Conservation (phyloP, 2,113 vertebrate species). For the Lathamus discolor region DNA sequence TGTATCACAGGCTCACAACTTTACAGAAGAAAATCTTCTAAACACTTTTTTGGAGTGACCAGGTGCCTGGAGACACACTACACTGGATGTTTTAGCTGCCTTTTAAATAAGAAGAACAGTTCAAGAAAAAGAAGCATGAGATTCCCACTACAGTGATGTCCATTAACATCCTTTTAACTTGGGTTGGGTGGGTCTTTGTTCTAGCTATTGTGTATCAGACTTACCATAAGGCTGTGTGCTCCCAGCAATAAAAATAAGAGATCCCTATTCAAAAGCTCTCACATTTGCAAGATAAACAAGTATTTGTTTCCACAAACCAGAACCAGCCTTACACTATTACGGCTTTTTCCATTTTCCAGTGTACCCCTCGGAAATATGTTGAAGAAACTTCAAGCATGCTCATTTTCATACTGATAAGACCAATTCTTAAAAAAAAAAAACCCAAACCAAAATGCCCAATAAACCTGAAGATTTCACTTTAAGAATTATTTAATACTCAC, state of each 20-base stretch:
- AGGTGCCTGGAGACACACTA: neutral
- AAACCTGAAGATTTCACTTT: neutral
- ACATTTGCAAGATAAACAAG: neutral
- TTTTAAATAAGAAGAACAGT: neutral
- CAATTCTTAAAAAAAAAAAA: neutral
- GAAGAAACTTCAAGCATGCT: neutral
- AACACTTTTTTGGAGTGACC: neutral
- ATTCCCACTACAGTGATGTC: neutral
- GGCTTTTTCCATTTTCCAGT: neutral
- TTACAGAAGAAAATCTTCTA: neutral
- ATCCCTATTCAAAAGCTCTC: neutral
- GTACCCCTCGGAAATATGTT: neutral
- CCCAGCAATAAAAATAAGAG: neutral
- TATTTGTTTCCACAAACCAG: neutral
- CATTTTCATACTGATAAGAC: neutral
- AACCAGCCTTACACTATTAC: neutral
- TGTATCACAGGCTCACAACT: neutral
- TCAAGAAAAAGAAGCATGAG: neutral
- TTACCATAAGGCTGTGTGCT: neutral
- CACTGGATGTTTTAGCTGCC: neutral
- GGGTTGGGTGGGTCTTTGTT: neutral
- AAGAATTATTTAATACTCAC: neutral
- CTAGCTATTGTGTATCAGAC: neutral
- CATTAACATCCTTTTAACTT: neutral
- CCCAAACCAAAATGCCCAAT: neutral